Evolutionary conservation across 2,888 invertebrate genomes (phyloP), one percentile per base, ranked within the genome.

Genomic region (Halocaridina rubra): DNA sequence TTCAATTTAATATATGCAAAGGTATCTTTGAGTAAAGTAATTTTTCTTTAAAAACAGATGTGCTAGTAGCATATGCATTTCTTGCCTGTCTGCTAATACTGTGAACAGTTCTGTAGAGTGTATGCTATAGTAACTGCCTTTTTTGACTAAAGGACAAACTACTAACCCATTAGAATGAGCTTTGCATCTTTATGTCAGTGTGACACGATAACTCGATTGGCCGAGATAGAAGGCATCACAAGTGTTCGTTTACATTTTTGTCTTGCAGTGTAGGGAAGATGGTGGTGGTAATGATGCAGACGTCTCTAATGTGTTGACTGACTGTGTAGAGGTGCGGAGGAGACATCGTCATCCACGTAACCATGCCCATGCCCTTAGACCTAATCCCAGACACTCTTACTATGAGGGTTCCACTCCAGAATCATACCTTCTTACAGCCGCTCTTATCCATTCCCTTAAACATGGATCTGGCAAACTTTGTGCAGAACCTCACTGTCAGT

Each of bases 251-350:
- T 64, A 77, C 69, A 30, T 72, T 27, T 46, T 19, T 79, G 71
- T 79, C 76, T 87, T 87, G 80, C 87, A 87, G 87, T 87, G 80
- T 85, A 80, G 75, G 75, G 74, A 79, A 61, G 79, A 76, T 85
- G 79, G 64, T 85, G 86, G 64, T 71, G 87, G 75, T 85, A 69
- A 81, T 81, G 85, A 74, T 67, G 76, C 59, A 59, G 79, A 78
- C 69, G 39, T n/a, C 78, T 71, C 77, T 77, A 71, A 72, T 53
- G 57, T 30, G 82, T 71, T 75, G 39, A 57, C 57, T 19, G 29
- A 61, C 67, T 27, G 30, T 67, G 84, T 53, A 16, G 80, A 79
- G 53, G 80, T 85, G 85, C 74, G 77, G 72, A 79, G 85, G 77
- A 85, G 86, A 77, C 61, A 75, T 16, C 69, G 86, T 72, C 61